Evolutionary conservation across 2,888 invertebrate genomes (phyloP), one percentile per base, ranked within the genome.

Genomic region (Acheta domesticus): DNA sequence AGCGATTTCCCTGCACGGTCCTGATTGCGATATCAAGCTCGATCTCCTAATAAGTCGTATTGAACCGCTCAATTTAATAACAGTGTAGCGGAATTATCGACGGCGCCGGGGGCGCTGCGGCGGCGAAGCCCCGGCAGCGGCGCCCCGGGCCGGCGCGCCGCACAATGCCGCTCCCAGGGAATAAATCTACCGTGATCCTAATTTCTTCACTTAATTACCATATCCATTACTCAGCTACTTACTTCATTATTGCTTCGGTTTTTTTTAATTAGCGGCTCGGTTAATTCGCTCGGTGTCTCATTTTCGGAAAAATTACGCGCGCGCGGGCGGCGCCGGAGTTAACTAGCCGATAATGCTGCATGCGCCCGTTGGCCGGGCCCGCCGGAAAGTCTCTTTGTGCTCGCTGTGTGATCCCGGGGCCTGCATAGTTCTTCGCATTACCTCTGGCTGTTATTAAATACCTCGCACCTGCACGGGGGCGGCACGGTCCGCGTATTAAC

Each of bases 1-100:
- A 62, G n/a, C 62, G 62, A 62, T 62, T 62, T 14, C 62, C n/a
- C 62, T 62, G 62, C 16, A 62, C 62, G 62, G 62, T 12, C n/a
- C n/a, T 62, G 62, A 62, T 62, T 62, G 62, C 62, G 62, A 62
- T 62, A 62, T 62, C 62, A 62, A 62, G 62, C 62, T 62, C n/a
- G 16, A 62, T 62, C 62, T 62, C 62, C 62, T 62, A 62, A 62
- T 62, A 62, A 62, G 62, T 62, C 62, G 62, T 62, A 62, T 62
- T 62, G 62, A 62, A 62, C 62, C 62, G 62, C 62, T 62, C 62
- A 62, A 62, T 62, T 62, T 62, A 62, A 62, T 62, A 62, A 62
- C 62, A 62, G 62, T 62, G 62, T 62, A 62, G 62, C n/a, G 62
- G 62, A 14, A 62, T 62, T 62, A 62, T 62, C 62, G 62, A 62